phyloP scores from a whole-genome alignment of 2,888 invertebrate genomes.

The Drosophila greeni region DNA sequence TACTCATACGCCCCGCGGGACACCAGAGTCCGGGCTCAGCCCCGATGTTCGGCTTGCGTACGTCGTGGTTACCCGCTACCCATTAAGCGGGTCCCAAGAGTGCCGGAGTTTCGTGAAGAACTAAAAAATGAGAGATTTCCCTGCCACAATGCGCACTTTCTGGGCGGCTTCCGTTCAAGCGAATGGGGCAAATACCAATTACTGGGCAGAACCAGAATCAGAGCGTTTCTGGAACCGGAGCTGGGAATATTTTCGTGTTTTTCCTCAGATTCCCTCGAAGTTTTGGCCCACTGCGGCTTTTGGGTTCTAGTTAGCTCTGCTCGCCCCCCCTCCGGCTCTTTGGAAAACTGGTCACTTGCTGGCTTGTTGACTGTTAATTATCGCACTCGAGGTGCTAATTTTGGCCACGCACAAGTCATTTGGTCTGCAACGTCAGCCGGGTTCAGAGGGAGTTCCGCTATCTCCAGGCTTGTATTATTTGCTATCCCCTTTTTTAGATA shows the following conservation, averaged over 20 bases:
- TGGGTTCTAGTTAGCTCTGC: neutral
- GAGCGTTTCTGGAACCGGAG: conserved; percentile 1
- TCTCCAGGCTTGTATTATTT: conserved; percentile 6
- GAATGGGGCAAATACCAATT: conserved; percentile 1
- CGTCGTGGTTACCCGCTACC: neutral
- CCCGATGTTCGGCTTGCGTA: neutral
- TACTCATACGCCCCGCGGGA: conserved; percentile 9
- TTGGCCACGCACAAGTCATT: conserved; percentile 17
- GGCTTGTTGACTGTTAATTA: conserved; percentile 47
- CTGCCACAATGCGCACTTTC: conserved; percentile 4
- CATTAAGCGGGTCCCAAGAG: conserved; percentile 1
- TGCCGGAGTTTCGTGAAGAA: neutral
- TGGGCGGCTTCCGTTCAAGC: conserved; percentile 13
- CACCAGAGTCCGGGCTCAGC: neutral
- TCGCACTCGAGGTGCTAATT: conserved; percentile 57
- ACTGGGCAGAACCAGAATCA: conserved; percentile 5
- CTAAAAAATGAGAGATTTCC: conserved; percentile 1
- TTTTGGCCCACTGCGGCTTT: neutral
- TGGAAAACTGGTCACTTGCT: conserved; percentile 4
- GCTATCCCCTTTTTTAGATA: conserved; percentile 25
- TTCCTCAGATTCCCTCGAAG: neutral
- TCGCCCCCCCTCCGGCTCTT: neutral
- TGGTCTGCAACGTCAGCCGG: conserved; percentile 23
- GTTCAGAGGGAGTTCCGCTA: conserved; percentile 11
- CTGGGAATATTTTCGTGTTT: conserved; percentile 8